Base-by-base conservation (phyloP, 2,888 invertebrate genomes). In the Gasteruption jaculator region DNA sequence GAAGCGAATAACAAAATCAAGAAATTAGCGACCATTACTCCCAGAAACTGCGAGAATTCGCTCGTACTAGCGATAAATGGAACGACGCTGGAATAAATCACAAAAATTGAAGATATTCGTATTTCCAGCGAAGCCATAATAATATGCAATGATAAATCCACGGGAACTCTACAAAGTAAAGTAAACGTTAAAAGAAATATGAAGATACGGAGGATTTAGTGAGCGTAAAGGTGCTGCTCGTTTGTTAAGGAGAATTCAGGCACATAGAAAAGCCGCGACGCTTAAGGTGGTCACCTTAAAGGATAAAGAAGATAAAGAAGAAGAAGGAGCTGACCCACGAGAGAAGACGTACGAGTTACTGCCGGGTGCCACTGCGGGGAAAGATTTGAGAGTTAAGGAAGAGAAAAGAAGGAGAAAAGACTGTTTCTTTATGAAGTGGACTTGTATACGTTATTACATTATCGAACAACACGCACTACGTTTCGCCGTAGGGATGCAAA, bases 381-480 rank as follows among this genome's bases (percentile, higher is more conserved):
- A 42, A 34, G 38, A 34, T 47, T 44, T 46, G 41, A 31, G 43
- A 40, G 38, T 39, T 46, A 34, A 34, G 44, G 39, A 31, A 18
- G 38, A 35, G 30, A 40, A 45, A 48, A 44, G 42, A 40, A 39
- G 41, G 25, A 24, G 35, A 24, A 19, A 37, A 47, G 56, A 47
- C 52, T 52, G 52, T 56, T 62, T 57, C 58, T 69, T 69, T 68
- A 68, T 67, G 68, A 64, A 69, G 65, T 68, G 53, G 66, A 60
- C 63, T 54, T 54, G 50, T 46, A 60, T 63, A 60, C 62, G 61
- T 65, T 66, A 65, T 63, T 65, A 61, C 63, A 64, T 61, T 64
- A 65, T 63, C 63, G 56, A 53, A 38, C 55, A 57, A 61, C 63
- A 63, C 61, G 62, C 61, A 61, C 57, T 57, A 38, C n/a, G n/a